A percentile compares a stretch with the other conserved stretches of the same genome.
Conservation (phyloP, 2,797 vertebrate genomes). For the Poecilia picta region DNA sequence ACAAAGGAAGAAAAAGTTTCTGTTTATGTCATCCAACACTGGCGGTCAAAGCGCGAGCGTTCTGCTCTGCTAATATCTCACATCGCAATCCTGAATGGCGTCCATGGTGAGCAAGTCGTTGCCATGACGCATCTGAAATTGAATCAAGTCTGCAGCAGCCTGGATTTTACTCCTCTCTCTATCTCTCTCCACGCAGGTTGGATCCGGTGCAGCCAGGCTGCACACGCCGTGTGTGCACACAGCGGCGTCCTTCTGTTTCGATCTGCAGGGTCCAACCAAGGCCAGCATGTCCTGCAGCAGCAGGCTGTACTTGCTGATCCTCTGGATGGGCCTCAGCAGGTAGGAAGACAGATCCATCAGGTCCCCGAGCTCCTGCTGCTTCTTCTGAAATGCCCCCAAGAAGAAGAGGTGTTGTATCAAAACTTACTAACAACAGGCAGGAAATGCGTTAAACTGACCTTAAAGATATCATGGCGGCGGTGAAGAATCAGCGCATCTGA, state of each 20-base stretch:
- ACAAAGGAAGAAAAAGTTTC: not conserved
- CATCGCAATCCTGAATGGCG: conserved; percentile 84
- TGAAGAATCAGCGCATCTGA: conserved; percentile 83
- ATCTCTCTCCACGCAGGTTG: conserved; percentile 70
- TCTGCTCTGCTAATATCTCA: conserved; percentile 53
- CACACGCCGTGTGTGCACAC: conserved; percentile 49
- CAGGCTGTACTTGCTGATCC: conserved; percentile 88
- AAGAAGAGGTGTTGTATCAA: not conserved
- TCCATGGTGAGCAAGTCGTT: conserved; percentile 88
- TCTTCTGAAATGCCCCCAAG: conserved; percentile 68
- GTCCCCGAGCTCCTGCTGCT: conserved; percentile 87
- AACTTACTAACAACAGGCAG: not conserved
- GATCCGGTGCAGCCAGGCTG: conserved; percentile 37
- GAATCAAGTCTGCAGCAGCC: conserved; percentile 80
- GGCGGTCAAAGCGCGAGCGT: not conserved
- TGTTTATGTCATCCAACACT: not conserved
- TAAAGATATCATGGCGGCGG: conserved; percentile 82
- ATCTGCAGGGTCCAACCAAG: conserved; percentile 55
- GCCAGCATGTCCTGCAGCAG: conserved; percentile 84
- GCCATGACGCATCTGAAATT: conserved; percentile 86
- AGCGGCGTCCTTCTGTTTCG: conserved; percentile 49
- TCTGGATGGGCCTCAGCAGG: conserved; percentile 80
- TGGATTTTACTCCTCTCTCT: conserved; percentile 78
- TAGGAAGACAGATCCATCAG: conserved; percentile 86
- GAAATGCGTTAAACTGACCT: conserved; percentile 62